phyloP scores from a whole-genome alignment of 2,797 vertebrate species.

The Echiichthys vipera region DNA sequence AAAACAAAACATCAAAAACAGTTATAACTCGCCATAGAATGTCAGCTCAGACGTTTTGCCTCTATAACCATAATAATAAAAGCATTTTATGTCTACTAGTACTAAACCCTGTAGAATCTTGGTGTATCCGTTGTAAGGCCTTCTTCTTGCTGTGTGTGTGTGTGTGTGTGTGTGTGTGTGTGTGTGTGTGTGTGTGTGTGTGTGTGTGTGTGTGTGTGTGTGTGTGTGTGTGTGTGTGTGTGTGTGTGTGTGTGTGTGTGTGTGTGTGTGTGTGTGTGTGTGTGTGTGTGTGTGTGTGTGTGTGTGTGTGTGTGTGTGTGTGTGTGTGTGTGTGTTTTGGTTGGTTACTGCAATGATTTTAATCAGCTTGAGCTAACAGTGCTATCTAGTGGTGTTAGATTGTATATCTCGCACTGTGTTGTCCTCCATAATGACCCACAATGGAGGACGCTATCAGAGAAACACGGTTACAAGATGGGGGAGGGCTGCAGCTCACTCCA shows the following conservation, averaged over 20 bases:
- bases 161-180: not conserved
- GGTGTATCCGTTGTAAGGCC: conserved; percentile 18
- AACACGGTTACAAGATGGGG: conserved; percentile 71
- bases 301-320: not conserved
- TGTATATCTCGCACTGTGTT: conserved; percentile 59
- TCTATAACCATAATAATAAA: conserved; percentile 84
- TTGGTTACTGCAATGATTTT: conserved; percentile 49
- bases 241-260: conserved; percentile 9
- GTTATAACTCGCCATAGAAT: conserved; percentile 81
- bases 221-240: not conserved
- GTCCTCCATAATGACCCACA: conserved; percentile 79
- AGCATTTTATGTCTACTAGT: conserved; percentile 80
- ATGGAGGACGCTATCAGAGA: conserved; percentile 65
- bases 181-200: conserved; percentile 3
- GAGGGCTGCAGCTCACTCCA: conserved; percentile 53
- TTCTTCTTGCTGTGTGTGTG: conserved; percentile 10
- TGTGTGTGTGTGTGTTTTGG: conserved; percentile 10
- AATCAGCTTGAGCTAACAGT: conserved; percentile 70
- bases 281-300: not conserved
- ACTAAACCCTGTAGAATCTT: conserved; percentile 41
- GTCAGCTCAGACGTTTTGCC: conserved; percentile 80
- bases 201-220: conserved; percentile 1
- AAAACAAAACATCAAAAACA: conserved; percentile 77
- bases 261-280: conserved; percentile 4
- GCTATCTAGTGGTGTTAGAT: conserved; percentile 78